Conservation (phyloP, 2,888 invertebrate genomes). For the Limulus polyphemus region DNA sequence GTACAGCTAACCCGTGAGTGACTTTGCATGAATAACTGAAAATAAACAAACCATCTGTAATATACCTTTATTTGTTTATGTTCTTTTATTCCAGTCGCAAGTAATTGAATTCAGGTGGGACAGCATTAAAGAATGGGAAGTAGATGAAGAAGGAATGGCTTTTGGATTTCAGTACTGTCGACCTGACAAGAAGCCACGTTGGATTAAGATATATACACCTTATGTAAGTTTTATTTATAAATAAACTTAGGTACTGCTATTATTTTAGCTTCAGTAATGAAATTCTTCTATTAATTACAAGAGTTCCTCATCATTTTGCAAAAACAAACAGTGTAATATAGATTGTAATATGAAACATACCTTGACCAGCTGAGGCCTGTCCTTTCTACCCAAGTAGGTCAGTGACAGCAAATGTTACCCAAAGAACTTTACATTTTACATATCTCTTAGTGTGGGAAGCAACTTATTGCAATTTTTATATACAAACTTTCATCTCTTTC, state of each 20-base stretch:
- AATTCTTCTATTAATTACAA: background rate
- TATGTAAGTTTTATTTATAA: constrained; percentile 52
- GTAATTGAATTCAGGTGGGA: constrained; percentile 74
- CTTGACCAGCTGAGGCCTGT: no score
- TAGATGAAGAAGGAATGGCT: constrained; percentile 84
- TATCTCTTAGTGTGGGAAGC: no score
- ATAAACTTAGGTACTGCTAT: background rate
- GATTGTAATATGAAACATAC: background rate
- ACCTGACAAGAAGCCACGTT: constrained; percentile 62
- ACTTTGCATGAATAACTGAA: no score
- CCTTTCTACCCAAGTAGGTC: no score
- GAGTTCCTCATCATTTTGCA: background rate
- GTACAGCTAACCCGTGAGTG: no score
- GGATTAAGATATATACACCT: constrained; percentile 75
- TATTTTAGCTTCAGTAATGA: background rate
- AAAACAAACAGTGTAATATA: background rate
- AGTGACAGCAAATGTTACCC: no score
- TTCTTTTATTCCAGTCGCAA: constrained; percentile 44
- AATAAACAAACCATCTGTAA: no score
- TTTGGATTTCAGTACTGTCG: constrained; percentile 76
- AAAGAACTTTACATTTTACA: no score
- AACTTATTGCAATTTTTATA: no score
- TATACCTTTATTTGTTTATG: background rate
- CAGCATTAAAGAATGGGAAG: constrained; percentile 67
- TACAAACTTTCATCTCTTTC: no score